Evolutionary conservation across 2,113 vertebrate species (phyloP), one percentile per base, ranked within the genome.

Genomic region (Esox niger): DNA sequence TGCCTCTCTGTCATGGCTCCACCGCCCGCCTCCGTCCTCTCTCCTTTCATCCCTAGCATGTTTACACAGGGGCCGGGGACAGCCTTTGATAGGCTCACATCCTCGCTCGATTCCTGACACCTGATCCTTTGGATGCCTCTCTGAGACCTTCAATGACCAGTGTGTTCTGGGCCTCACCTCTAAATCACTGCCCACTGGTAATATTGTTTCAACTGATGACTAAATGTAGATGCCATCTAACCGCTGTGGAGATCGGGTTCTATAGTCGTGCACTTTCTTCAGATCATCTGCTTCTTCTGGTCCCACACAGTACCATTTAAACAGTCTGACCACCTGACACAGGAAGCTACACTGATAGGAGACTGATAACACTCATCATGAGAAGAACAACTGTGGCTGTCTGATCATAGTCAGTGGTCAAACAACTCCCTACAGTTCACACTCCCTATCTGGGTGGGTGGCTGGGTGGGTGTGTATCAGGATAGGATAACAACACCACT

Each of bases 31-130:
- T 88, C 84, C 85, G 84, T 90, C 90, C 88, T 89, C 83, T 69
- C 75, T 81, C 85, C 88, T 90, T 91, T 92, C 88, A 89, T 92
- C 82, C 88, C 73, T 86, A 80, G 82, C 87, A 87, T 89, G 85
- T 89, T 87, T 90, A 88, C 89, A 88, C 89, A 90, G 88, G 84
- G 86, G 85, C 82, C 84, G 82, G 80, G 82, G 87, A 87, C 82
- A 74, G 78, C 82, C 84, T 81, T 88, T 85, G 91, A 92, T 93
- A 88, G 88, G 88, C 87, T 93, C 93, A 93, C 91, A 88, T 86
- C 80, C 86, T 88, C 87, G 83, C 86, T 89, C 82, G 85, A 75
- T 89, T 82, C 81, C 80, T 55, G 90, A 86, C 88, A 93, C 83
- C 82, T 29, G 90, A 93, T 89, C 88, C 83, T 76, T 74, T 84